Conservation (phyloP, 2,113 vertebrate genomes). For the Zapus hudsonius region DNA sequence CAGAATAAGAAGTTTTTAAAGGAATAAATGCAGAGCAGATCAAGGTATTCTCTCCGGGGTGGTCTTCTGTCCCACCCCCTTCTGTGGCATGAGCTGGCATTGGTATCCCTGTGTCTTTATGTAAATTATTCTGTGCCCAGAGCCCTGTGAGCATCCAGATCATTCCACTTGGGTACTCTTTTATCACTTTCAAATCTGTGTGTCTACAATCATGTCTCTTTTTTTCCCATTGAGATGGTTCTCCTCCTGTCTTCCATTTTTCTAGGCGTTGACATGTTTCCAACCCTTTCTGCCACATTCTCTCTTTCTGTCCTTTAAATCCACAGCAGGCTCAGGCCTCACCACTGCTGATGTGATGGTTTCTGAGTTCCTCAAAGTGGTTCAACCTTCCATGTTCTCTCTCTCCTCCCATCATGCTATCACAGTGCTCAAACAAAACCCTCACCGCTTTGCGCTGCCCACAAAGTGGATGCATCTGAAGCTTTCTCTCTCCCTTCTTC, state of each 20-base stretch:
- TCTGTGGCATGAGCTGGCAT: not conserved
- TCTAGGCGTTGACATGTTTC: not conserved
- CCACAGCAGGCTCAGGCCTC: not conserved
- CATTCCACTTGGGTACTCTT: not conserved
- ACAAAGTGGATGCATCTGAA: fast-evolving
- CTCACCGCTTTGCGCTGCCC: fast-evolving
- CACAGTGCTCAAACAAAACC: not conserved
- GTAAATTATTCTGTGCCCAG: not conserved
- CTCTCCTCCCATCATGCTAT: not conserved
- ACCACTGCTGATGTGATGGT: not conserved
- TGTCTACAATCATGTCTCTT: not conserved
- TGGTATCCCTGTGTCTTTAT: not conserved
- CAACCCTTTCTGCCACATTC: not conserved
- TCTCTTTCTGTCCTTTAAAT: not conserved
- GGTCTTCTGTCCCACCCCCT: not conserved
- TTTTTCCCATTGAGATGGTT: not conserved
- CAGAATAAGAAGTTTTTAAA: too few relatives aligned
- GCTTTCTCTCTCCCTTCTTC: not conserved
- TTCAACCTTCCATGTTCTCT: not conserved
- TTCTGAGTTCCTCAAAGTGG: not conserved
- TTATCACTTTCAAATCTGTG: not conserved
- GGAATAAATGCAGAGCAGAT: not conserved
- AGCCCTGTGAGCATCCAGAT: too few relatives aligned
- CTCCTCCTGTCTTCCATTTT: not conserved
- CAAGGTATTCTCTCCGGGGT: fast-evolving